phyloP scores from a whole-genome alignment of 2,113 vertebrate species.

The Coreoperca whiteheadi region DNA sequence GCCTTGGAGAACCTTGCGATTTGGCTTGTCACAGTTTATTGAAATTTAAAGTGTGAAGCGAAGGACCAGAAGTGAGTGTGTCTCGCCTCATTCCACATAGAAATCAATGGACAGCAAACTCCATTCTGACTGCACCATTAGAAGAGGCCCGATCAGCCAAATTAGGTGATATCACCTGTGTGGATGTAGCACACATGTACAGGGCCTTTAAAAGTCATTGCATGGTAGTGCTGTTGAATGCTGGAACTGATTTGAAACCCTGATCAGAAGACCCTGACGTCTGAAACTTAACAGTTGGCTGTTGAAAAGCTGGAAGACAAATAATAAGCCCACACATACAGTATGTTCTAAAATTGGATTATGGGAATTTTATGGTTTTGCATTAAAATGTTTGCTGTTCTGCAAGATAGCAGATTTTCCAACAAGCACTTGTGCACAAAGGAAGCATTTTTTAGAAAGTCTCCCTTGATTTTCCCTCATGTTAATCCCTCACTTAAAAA shows the following conservation, averaged over 20 bases:
- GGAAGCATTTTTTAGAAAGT: not conserved
- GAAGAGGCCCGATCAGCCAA: too few species aligned
- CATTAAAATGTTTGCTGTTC: not conserved
- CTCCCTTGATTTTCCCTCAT: not conserved
- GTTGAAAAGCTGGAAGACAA: not conserved
- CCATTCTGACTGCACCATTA: too few species aligned
- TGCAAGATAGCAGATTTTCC: not conserved
- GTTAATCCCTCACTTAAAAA: slow-evolving; percentile 6
- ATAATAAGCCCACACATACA: not conserved
- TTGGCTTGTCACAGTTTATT: not conserved
- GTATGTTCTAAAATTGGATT: not conserved
- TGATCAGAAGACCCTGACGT: not conserved
- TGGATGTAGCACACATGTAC: too few species aligned
- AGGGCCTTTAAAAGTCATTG: too few species aligned
- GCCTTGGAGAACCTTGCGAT: not conserved
- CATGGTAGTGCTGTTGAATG: not conserved
- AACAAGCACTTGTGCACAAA: not conserved
- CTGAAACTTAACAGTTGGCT: not conserved
- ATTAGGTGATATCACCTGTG: too few species aligned
- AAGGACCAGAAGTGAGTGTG: too few species aligned
- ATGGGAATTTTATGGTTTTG: not conserved
- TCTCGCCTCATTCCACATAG: too few species aligned
- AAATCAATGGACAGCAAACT: too few species aligned
- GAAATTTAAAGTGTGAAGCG: too few species aligned
- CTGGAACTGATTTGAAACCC: not conserved